Conservation (phyloP, 2,888 invertebrate genomes). For the Trachelus stipa region DNA sequence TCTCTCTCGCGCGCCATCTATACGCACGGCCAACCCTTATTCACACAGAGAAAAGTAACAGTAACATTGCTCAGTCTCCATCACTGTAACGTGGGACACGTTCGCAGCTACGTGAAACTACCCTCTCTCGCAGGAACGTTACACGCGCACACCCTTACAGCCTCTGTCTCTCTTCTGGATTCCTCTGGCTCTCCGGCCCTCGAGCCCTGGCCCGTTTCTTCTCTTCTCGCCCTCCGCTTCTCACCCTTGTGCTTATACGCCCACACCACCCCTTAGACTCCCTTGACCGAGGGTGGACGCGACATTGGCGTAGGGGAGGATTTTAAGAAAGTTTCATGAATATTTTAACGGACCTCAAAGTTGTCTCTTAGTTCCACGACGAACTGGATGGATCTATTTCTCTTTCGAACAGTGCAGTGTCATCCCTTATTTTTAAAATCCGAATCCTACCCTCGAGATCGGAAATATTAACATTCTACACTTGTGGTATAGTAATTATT, state of each 20-base stretch:
- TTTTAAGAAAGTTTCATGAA: conserved; percentile 39
- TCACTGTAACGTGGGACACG: neutral
- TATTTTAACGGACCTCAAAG: conserved; percentile 29
- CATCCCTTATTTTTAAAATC: neutral
- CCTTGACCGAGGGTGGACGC: conserved; percentile 52
- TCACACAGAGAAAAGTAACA: neutral
- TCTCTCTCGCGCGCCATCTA: neutral
- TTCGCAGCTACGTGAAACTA: neutral
- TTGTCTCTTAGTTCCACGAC: neutral
- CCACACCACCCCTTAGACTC: conserved; percentile 33
- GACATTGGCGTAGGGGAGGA: conserved; percentile 49
- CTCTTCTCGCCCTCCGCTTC: conserved; percentile 16
- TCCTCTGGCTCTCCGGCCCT: conserved; percentile 12
- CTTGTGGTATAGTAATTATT: neutral
- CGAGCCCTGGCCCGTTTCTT: neutral
- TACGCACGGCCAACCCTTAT: conserved; percentile 3
- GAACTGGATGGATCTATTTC: neutral
- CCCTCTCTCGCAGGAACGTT: neutral
- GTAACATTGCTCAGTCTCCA: neutral
- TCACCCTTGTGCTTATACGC: conserved; percentile 28
- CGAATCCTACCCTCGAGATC: neutral
- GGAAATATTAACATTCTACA: neutral
- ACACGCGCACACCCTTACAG: neutral
- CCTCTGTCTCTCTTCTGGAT: conserved; percentile 6
- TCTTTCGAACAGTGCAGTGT: neutral